These are phyloP conservation scores for Epinotia brunnichana DNA, from an alignment of 2,888 invertebrate species.

Conservation along the genomic window DNA sequence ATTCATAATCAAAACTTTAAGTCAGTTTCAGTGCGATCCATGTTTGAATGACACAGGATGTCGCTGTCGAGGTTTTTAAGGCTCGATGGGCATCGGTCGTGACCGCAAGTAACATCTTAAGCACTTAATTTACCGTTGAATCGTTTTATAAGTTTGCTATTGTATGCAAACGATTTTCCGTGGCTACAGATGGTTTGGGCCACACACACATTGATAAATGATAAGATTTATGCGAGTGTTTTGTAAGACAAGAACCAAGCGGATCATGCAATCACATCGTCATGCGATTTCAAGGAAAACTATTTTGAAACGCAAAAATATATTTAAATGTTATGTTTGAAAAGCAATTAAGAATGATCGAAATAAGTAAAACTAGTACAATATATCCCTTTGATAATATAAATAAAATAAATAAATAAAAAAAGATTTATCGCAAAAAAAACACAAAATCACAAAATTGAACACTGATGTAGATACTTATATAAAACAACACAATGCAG, in stretches of 20 bases:
- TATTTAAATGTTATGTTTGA: too few species aligned
- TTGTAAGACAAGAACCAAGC: not conserved
- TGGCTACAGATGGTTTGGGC: conserved; percentile 49
- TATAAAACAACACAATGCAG: too few species aligned
- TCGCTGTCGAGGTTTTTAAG: conserved; percentile 34
- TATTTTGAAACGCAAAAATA: too few species aligned
- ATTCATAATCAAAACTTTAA: not conserved
- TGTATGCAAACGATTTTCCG: conserved; percentile 52
- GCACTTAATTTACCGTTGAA: conserved; percentile 51
- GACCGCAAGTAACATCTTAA: conserved; percentile 38
- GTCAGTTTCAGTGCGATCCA: not conserved
- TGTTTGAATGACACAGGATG: conserved; percentile 20
- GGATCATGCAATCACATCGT: not conserved
- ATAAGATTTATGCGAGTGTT: not conserved
- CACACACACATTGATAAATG: conserved; percentile 45
- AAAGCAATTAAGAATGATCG: too few species aligned
- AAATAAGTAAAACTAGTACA: too few species aligned
- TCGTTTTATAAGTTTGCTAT: conserved; percentile 52
- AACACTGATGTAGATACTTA: too few species aligned
- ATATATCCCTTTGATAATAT: too few species aligned
- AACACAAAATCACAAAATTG: too few species aligned
- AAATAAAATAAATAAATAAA: too few species aligned
- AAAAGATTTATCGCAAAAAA: too few species aligned
- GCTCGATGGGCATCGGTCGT: conserved; percentile 36
- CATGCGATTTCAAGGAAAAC: not conserved